These are phyloP conservation scores for Chymomyza costata DNA, from an alignment of 1,140 invertebrate species.

Conservation along the genomic window DNA sequence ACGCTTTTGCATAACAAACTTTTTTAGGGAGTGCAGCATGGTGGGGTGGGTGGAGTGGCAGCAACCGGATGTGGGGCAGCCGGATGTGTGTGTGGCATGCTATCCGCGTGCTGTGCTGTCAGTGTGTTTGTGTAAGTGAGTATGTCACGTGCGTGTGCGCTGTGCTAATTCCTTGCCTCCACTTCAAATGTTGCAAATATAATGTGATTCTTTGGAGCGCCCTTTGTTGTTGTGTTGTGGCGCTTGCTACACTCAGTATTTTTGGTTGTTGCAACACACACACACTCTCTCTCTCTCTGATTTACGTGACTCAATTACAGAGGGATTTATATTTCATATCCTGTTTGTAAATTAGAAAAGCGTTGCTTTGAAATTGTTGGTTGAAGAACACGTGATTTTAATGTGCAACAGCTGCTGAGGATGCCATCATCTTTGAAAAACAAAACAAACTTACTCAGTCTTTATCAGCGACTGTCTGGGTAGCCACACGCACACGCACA, in stretches of 20 bases:
- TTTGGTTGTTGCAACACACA: too few relatives aligned
- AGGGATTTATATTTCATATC: slow-evolving; percentile 30
- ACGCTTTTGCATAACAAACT: slow-evolving; percentile 44
- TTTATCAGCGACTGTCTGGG: too few relatives aligned
- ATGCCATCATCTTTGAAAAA: slow-evolving; percentile 24
- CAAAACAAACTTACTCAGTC: slow-evolving; percentile 25
- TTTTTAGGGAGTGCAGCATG: slow-evolving; percentile 31
- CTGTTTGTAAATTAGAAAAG: slow-evolving; percentile 7
- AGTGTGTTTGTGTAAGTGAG: slow-evolving; percentile 27
- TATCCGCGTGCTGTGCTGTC: slow-evolving; percentile 22
- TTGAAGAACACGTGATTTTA: slow-evolving; percentile 8
- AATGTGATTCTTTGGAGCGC: background rate
- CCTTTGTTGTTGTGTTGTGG: too few relatives aligned
- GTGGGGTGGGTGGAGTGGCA: slow-evolving; percentile 3
- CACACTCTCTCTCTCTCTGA: slow-evolving; percentile 10
- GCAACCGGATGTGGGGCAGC: too few relatives aligned
- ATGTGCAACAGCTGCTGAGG: too few relatives aligned
- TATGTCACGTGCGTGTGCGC: slow-evolving; percentile 23
- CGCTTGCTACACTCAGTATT: too few relatives aligned
- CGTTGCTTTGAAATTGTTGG: slow-evolving; percentile 15
- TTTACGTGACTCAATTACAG: slow-evolving; percentile 69
- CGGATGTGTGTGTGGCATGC: background rate
- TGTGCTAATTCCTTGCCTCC: slow-evolving; percentile 18
- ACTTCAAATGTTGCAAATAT: slow-evolving; percentile 1
- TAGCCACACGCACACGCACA: background rate